A percentile compares a stretch with the other conserved stretches of the same genome.
These are phyloP conservation scores for Temnopleurus reevesii DNA, from an alignment of 53 echinoderm and acorn worm genomes.

Conservation along the genomic window DNA sequence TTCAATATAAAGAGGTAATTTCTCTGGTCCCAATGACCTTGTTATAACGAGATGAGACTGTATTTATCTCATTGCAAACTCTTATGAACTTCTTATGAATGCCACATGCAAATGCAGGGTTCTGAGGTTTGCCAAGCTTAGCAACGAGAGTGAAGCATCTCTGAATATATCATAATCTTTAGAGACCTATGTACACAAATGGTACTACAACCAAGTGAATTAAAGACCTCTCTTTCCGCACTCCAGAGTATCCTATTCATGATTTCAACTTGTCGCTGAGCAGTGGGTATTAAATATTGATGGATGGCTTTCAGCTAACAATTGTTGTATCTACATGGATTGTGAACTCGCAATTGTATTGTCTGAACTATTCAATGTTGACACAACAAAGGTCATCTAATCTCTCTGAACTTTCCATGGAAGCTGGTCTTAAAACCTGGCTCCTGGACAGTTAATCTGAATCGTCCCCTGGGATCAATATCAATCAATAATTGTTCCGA, in stretches of 20 bases:
- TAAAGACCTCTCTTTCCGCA: neutral
- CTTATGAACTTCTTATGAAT: too few species aligned
- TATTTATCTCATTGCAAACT: too few species aligned
- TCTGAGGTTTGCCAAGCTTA: too few species aligned
- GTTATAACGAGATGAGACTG: too few species aligned
- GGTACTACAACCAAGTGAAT: neutral
- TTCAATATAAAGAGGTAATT: too few species aligned
- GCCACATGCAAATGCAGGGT: too few species aligned
- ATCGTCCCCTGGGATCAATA: neutral
- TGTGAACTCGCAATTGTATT: slow-evolving; percentile 8
- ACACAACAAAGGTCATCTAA: slow-evolving; percentile 56
- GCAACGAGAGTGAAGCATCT: too few species aligned
- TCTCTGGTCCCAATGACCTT: too few species aligned
- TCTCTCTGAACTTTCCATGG: slow-evolving; percentile 3
- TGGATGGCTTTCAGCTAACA: slow-evolving; percentile 12
- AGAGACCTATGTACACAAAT: too few species aligned
- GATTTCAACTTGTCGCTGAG: neutral
- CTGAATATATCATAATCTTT: too few species aligned
- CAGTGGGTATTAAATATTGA: slow-evolving; percentile 52
- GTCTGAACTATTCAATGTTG: slow-evolving; percentile 33
- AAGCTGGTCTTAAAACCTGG: neutral
- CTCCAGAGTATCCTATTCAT: neutral
- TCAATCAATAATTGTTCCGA: slow-evolving; percentile 15
- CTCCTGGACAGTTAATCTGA: neutral
- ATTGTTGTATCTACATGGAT: slow-evolving; percentile 46